Base-by-base conservation (phyloP, 2,113 vertebrate species). In the Empidonax alnorum region DNA sequence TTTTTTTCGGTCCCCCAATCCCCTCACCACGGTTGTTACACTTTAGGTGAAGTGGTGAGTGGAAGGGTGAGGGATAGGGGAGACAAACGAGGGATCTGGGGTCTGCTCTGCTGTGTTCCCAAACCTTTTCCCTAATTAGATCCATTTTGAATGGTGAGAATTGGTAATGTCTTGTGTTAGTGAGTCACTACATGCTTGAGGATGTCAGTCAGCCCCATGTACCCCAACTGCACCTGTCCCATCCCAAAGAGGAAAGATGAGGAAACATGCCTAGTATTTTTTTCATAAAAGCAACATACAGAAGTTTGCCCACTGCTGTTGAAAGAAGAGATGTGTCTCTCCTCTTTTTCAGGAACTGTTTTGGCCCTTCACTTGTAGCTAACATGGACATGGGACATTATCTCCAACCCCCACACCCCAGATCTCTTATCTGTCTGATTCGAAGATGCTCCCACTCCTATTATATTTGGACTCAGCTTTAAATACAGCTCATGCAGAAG, bases 381-480 rank as follows among this genome's bases (percentile, higher is more conserved):
- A 8, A 28, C 0, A 0, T 9, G 33, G 72, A n/a, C 31, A 44
- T 5, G 7, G 31, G 14, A 6, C 1, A 1, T 71, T 22, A 41
- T 17, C 52, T 63, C 19, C 50, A 17, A 2, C 13, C n/a, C 25
- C 12, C 53, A 12, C 8, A 5, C 6, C 14, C 12, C 9, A 18
- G 49, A 19, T 39, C 33, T 59, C 44, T 81, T 30, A 72, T 56
- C 73, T 47, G 61, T 27, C 41, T 79, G 30, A 52, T 89, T 66
- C 0, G 0, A 53, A 94, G 52, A 47, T 82, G 73, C 65, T 67
- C 31, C 66, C 2, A 2, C 67, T 68, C 53, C 44, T 2, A 1
- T 62, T 76, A 31, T 12, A 66, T 86, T 42, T 76, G 84, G 61
- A 52, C 31, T 88, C 31, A 73, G 18, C 37, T 88, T 88, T 80